Percentiles rank a stretch among this genome's conserved stretches.
Evolutionary conservation across 1,140 invertebrate genomes (phyloP).

Genomic region (Drosophila tristis): DNA sequence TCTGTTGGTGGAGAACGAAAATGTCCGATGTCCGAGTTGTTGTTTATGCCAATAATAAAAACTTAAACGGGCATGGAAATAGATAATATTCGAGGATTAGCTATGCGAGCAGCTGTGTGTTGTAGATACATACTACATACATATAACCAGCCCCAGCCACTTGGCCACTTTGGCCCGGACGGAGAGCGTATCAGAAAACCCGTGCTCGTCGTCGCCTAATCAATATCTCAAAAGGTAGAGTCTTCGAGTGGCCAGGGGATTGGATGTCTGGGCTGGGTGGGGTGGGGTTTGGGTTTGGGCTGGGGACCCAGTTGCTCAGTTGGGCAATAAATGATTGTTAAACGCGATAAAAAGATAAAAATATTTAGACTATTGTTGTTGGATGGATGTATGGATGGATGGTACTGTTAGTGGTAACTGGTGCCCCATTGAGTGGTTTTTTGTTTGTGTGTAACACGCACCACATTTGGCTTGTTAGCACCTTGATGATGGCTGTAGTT

Average conservation of each 20-base stretch:
- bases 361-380: slow-evolving; percentile 73
- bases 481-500: slow-evolving; percentile 46
- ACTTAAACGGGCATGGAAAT: slow-evolving; percentile 44
- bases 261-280: slow-evolving; percentile 19
- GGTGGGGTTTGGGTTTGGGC: slow-evolving; percentile 29
- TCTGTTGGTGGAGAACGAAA: too few species aligned
- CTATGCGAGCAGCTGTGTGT: slow-evolving; percentile 2
- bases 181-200: slow-evolving; percentile 37
- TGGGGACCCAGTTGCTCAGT: slow-evolving; percentile 59
- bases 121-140: slow-evolving; percentile 5
- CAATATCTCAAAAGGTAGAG: slow-evolving; percentile 68
- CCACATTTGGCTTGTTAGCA: slow-evolving; percentile 75
- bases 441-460: slow-evolving; percentile 65
- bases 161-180: slow-evolving; percentile 15
- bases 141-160: slow-evolving; percentile 26
- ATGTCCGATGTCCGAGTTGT: slow-evolving; percentile 36
- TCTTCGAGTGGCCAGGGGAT: slow-evolving; percentile 55
- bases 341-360: slow-evolving; percentile 83
- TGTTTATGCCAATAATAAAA: slow-evolving; percentile 77
- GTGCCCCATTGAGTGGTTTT: slow-evolving; percentile 7
- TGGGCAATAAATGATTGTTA: slow-evolving; percentile 82
- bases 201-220: slow-evolving; percentile 50
- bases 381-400: not conserved
- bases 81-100: slow-evolving; percentile 77
- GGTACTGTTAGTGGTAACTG: slow-evolving; percentile 29